Evolutionary conservation across 1,140 invertebrate species (phyloP).

Genomic region (Drosophila parvula): DNA sequence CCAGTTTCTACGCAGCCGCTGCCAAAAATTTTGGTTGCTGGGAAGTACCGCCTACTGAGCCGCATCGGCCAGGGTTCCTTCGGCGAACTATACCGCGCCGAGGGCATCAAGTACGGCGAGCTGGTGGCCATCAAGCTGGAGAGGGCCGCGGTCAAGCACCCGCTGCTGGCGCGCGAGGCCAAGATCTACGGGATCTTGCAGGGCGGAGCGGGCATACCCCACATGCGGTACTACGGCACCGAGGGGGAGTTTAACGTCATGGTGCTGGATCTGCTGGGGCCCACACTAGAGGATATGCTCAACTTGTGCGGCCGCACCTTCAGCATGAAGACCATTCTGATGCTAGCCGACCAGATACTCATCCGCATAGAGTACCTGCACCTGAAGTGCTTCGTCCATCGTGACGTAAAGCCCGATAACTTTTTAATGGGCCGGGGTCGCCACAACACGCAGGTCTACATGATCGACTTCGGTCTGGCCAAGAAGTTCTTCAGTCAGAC

Average conservation of each 20-base stretch:
- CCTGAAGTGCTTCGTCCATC: conserved; percentile 95
- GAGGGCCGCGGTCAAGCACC: conserved; percentile 92
- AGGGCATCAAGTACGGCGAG: conserved; percentile 95
- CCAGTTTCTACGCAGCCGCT: not conserved
- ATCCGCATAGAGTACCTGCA: conserved; percentile 95
- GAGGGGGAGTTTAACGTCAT: conserved; percentile 94
- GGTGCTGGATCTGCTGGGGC: conserved; percentile 96
- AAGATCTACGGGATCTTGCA: conserved; percentile 94
- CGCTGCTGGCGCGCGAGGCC: conserved; percentile 95
- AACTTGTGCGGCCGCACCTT: conserved; percentile 96
- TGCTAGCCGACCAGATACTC: conserved; percentile 96
- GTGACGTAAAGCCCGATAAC: conserved; percentile 97
- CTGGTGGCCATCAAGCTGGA: conserved; percentile 98
- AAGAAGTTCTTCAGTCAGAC: conserved; percentile 95
- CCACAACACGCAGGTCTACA: conserved; percentile 94
- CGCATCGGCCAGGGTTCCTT: conserved; percentile 97
- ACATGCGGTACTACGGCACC: conserved; percentile 92
- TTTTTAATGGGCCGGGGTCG: conserved; percentile 98
- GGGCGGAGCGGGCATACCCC: conserved; percentile 95
- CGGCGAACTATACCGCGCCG: conserved; percentile 96
- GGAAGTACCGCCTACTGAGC: conserved; percentile 93
- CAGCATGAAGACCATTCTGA: conserved; percentile 96
- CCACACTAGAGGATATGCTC: conserved; percentile 96
- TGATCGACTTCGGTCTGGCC: conserved; percentile 97
- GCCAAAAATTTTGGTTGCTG: conserved; percentile 87